A percentile compares a stretch with the other conserved stretches of the same genome.
Conservation (phyloP, 2,113 vertebrate species). For the Tylochromis polylepis region DNA sequence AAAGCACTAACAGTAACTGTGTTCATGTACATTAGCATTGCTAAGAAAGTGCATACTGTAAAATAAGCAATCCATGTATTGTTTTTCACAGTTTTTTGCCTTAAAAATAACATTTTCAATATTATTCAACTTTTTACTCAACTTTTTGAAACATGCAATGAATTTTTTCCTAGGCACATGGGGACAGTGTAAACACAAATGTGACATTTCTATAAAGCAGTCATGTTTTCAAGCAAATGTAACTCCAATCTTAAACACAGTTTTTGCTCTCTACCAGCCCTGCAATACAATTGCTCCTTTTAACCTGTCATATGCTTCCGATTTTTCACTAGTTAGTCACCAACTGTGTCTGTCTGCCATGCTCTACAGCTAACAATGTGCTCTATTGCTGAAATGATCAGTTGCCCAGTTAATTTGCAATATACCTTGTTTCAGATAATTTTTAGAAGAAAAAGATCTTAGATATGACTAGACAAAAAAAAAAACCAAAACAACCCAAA, state of each 20-base stretch:
- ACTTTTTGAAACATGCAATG: not conserved
- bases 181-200: not conserved
- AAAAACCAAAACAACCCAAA: not conserved
- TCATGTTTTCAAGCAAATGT: not conserved
- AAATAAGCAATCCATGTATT: not conserved
- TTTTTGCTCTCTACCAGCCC: not conserved
- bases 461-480: not conserved
- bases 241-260: not conserved
- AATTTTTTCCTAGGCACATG: not conserved
- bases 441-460: not conserved
- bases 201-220: not conserved
- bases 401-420: not conserved
- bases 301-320: not conserved
- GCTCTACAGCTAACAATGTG: not conserved
- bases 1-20: not conserved
- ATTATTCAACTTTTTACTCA: not conserved
- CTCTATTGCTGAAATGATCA: not conserved
- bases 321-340: not conserved
- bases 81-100: not conserved
- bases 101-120: not conserved
- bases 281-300: not conserved
- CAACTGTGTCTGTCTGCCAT: not conserved
- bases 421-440: not conserved
- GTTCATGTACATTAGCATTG: not conserved
- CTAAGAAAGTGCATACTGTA: not conserved